phyloP scores from a whole-genome alignment of 2,797 vertebrate species.

The Pipistrellus pygmaeus region DNA sequence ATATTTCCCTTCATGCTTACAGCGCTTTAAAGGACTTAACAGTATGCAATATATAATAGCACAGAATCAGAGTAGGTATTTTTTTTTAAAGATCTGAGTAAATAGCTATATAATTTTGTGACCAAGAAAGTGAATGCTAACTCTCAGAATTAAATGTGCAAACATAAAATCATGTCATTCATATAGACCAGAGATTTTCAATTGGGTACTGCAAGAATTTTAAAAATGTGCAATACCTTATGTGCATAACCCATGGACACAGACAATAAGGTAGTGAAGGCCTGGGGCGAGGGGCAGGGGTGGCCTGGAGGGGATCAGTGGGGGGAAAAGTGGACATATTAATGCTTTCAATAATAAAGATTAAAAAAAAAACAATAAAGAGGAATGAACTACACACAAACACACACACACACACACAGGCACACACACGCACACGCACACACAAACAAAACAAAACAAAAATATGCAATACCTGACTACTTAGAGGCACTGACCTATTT shows the following conservation, averaged over 20 bases:
- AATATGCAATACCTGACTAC: background rate
- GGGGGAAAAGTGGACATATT: no score
- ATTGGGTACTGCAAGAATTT: background rate
- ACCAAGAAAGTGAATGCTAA: background rate
- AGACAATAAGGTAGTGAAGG: no score
- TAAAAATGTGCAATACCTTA: no score
- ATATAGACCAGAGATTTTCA: background rate
- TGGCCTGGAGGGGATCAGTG: no score
- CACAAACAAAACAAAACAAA: no score
- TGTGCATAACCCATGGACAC: no score
- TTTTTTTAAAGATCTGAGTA: background rate
- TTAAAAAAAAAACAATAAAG: no score
- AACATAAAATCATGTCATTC: background rate
- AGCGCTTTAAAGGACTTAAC: background rate
- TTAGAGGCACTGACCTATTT: background rate
- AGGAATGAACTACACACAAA: no score
- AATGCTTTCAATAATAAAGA: no score
- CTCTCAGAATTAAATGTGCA: background rate
- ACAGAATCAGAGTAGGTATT: background rate
- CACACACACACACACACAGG: no score
- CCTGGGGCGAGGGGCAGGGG: no score
- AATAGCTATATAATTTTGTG: background rate
- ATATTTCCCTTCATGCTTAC: background rate
- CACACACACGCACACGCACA: no score
- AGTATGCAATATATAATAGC: background rate